Conservation (phyloP, 2,888 invertebrate species). For the Argyresthia goedartella region DNA sequence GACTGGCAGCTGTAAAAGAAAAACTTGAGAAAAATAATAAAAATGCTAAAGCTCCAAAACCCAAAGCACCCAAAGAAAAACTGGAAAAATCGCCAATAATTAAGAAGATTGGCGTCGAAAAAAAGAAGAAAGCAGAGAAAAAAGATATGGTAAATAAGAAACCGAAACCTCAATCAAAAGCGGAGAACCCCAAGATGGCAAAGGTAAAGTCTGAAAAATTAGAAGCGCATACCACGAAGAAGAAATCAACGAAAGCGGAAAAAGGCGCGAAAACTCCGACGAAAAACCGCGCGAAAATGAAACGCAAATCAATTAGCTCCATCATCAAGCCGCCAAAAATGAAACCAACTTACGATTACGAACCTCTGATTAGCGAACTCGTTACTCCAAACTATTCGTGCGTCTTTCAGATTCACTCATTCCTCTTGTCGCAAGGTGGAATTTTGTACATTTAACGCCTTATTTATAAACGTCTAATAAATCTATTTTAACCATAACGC, state of each 20-base stretch:
- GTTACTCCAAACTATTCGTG: too few relatives aligned
- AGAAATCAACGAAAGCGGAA: background rate
- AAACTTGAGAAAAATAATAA: slow-evolving; percentile 22
- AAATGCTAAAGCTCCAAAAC: background rate
- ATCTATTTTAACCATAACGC: too few relatives aligned
- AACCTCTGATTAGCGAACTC: too few relatives aligned
- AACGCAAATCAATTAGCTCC: slow-evolving; percentile 47
- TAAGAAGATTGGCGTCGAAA: slow-evolving; percentile 5
- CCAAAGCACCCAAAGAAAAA: slow-evolving; percentile 8
- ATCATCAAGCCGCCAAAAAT: slow-evolving; percentile 56
- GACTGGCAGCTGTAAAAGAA: slow-evolving; percentile 27
- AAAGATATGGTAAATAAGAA: slow-evolving; percentile 13
- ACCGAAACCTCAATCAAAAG: slow-evolving; percentile 9
- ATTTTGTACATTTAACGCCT: too few relatives aligned
- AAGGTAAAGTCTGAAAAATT: slow-evolving; percentile 2
- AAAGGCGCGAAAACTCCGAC: slow-evolving; percentile 26
- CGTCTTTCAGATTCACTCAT: too few relatives aligned
- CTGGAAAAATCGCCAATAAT: slow-evolving; percentile 8
- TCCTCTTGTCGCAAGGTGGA: too few relatives aligned
- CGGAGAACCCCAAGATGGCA: slow-evolving; percentile 9
- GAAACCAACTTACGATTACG: too few relatives aligned
- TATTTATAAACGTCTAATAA: too few relatives aligned
- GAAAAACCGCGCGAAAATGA: slow-evolving; percentile 32
- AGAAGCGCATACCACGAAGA: background rate
- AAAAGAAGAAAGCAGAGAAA: slow-evolving; percentile 8